Evolutionary conservation across 64 coral and sea anemone species (phyloP).

Genomic region (Porites australiensis): DNA sequence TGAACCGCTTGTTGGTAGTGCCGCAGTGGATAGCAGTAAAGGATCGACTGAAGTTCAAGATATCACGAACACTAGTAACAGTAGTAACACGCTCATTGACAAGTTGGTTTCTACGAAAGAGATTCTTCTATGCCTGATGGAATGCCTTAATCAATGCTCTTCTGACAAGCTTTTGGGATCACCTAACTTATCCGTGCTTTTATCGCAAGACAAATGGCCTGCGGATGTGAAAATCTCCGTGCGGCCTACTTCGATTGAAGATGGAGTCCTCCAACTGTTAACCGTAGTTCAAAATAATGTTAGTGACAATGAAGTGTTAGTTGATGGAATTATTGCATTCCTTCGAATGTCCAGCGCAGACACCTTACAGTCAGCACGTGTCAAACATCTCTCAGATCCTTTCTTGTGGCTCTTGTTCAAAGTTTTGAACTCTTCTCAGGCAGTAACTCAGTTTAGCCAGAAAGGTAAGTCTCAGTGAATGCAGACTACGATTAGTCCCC

Average conservation of each 20-base stretch:
- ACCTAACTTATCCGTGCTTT: background rate
- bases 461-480: conserved; percentile 56
- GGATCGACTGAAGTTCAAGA: background rate
- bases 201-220: conserved; percentile 15
- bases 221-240: conserved; percentile 25
- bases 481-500: no score
- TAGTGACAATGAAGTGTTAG: conserved; percentile 17
- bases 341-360: conserved; percentile 12
- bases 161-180: conserved; percentile 29
- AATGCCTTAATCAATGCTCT: conserved; percentile 59
- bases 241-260: conserved; percentile 73
- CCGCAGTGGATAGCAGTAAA: background rate
- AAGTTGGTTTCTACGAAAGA: conserved; percentile 17
- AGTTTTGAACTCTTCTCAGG: conserved; percentile 62
- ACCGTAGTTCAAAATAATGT: conserved; percentile 73
- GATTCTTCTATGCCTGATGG: conserved; percentile 21
- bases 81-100: background rate
- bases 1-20: background rate
- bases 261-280: conserved; percentile 84
- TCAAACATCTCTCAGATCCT: conserved; percentile 77
- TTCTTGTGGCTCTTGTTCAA: conserved; percentile 85
- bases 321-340: conserved; percentile 61
- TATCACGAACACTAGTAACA: background rate
- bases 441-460: conserved; percentile 67
- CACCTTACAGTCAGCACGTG: background rate